Evolutionary conservation across 2,888 invertebrate species (phyloP).

Genomic region (Petrolisthes manimaculis): DNA sequence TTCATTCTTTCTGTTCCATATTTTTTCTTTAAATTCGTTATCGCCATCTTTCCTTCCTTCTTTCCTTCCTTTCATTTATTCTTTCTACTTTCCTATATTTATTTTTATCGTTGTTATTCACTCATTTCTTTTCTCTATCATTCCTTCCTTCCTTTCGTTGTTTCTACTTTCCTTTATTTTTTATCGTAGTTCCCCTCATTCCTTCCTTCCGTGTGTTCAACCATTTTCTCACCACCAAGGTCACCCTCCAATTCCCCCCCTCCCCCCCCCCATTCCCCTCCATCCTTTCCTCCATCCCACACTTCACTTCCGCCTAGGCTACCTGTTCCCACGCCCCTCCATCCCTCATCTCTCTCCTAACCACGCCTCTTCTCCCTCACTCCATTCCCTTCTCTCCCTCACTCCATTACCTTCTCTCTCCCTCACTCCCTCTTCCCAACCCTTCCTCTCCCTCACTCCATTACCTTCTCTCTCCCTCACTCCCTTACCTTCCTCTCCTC

Average conservation of each 20-base stretch:
- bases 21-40: no score
- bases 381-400: not conserved
- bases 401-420: not conserved
- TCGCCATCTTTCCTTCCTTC: no score
- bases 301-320: no score
- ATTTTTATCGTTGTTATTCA: not conserved
- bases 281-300: not conserved
- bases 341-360: no score
- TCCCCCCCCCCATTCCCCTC: not conserved
- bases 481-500: not conserved
- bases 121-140: not conserved
- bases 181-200: not conserved
- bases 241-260: not conserved
- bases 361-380: no score
- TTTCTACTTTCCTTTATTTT: not conserved
- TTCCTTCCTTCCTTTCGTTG: not conserved
- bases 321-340: not conserved
- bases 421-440: not conserved
- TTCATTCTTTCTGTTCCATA: no score
- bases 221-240: not conserved
- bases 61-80: not conserved
- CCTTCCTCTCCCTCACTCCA: no score
- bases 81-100: no score
- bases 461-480: no score
- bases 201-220: not conserved